Evolutionary conservation across 2,888 invertebrate species (phyloP), one percentile per base, ranked within the genome.

Genomic region (Scelioninae gen. 2): DNA sequence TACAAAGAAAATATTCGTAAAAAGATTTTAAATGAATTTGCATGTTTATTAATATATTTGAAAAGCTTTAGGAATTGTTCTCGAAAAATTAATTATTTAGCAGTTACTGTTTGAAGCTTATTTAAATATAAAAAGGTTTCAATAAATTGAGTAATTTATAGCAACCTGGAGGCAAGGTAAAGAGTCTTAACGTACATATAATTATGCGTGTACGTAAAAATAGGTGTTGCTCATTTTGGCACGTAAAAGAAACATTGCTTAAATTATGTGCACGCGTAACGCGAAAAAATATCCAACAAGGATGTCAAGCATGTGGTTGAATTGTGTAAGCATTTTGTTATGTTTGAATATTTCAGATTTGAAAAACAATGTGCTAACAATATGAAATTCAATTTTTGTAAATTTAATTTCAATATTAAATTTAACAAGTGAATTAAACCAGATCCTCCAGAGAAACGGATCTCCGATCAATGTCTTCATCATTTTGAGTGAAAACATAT

Each of bases 221-320:
- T 68, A 50, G 45, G 13, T 69, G 60, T 69, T 69, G 53, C 68
- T 53, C 60, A 2, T 69, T 69, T 69, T 69, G 46, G 68, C 68
- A 60, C 60, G 68, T 69, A 60, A 46, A 69, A 53, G 52, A 60
- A 53, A 45, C 60, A 69, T 60, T 53, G 46, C 45, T 58, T 37
- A 37, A 18, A 19, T 65, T 55, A 48, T 25, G 16, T 57, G 48
- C 43, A 50, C 15, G 16, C 18, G 28, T 25, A 64, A 22, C 2
- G 15, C 45, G 16, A 15, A 52, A 53, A 64, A 63, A 52, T 16
- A 1, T 3, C 16, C 31, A 3, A 10, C n/a, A 22, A 57, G 18
- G 43, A 31, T 18, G 15, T 58, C 35, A 18, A 41, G 16, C 11
- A 22, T 15, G 15, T 15, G 15, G 9, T 46, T 10, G 4, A n/a